Evolutionary conservation across 2,888 invertebrate species (phyloP).

Genomic region (Pharmacophagus antenor): DNA sequence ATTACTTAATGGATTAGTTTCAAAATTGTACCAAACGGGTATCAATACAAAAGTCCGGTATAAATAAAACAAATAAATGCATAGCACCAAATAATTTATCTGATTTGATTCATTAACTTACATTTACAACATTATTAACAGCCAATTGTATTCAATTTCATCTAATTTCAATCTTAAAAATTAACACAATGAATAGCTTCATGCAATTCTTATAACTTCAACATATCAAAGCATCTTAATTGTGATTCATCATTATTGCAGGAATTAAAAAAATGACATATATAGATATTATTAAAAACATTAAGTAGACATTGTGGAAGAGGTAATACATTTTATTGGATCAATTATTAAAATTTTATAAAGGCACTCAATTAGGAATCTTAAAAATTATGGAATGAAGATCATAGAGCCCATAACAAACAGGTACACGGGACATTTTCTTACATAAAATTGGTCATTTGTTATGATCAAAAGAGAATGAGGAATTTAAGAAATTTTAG

Average conservation of each 20-base stretch:
- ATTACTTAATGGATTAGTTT: too few relatives aligned
- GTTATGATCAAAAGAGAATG: too few relatives aligned
- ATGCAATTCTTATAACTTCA: neutral
- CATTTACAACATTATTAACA: conserved; percentile 25
- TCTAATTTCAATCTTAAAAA: conserved; percentile 7
- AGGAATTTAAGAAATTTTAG: too few relatives aligned
- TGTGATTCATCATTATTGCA: neutral
- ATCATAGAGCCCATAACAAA: conserved; percentile 50
- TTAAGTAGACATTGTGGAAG: neutral
- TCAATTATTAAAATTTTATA: conserved; percentile 13
- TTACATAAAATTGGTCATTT: neutral
- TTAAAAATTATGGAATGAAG: conserved; percentile 55
- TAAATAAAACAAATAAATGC: conserved; percentile 49
- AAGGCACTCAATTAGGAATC: conserved; percentile 31
- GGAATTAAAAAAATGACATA: neutral
- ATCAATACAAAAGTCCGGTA: neutral
- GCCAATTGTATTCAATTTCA: conserved; percentile 26
- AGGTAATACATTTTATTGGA: neutral
- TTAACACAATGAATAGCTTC: neutral
- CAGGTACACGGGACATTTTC: neutral
- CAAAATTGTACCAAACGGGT: too few relatives aligned
- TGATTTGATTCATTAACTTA: conserved; percentile 34
- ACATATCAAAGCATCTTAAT: neutral
- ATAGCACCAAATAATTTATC: conserved; percentile 77
- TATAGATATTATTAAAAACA: neutral